These are phyloP conservation scores for Protosalanx chinensis DNA, from an alignment of 2,797 vertebrate species.

Conservation along the genomic window DNA sequence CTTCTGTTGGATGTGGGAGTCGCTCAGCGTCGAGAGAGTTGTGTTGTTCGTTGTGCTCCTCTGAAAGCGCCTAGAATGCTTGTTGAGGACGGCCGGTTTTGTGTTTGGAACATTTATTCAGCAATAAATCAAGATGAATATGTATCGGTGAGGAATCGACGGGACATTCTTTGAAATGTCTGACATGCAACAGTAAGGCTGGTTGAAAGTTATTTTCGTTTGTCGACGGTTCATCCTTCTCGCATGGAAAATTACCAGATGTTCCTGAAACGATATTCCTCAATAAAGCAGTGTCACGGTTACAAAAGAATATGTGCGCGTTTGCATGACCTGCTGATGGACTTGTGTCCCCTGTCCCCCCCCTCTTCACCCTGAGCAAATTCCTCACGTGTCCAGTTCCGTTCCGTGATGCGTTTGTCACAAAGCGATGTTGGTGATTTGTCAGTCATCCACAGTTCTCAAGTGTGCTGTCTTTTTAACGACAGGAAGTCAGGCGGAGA, in stretches of 20 bases:
- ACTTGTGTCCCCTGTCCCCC: slow-evolving; percentile 22
- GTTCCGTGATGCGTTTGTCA: slow-evolving; percentile 43
- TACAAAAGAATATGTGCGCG: slow-evolving; percentile 32
- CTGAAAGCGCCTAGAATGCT: slow-evolving; percentile 19
- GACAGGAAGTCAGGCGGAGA: slow-evolving; percentile 67
- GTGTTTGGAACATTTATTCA: slow-evolving; percentile 2
- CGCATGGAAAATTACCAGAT: not conserved
- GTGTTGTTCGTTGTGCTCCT: slow-evolving; percentile 36
- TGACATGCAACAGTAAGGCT: not conserved
- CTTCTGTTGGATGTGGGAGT: slow-evolving; percentile 46
- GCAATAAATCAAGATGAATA: not conserved
- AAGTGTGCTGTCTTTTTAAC: slow-evolving; percentile 70
- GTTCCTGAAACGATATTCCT: slow-evolving; percentile 10
- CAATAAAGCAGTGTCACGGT: slow-evolving; percentile 8
- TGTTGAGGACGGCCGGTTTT: slow-evolving; percentile 27
- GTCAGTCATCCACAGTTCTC: slow-evolving; percentile 63
- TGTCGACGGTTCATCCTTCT: no score
- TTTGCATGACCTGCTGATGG: slow-evolving; percentile 31
- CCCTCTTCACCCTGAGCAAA: slow-evolving; percentile 17
- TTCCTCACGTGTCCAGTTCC: slow-evolving; percentile 62
- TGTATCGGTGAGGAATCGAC: not conserved
- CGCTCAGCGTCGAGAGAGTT: slow-evolving; percentile 17
- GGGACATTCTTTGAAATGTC: not conserved
- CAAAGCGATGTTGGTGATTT: slow-evolving; percentile 53
- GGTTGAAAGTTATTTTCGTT: not conserved